Evolutionary conservation across 2,113 vertebrate species (phyloP).

Genomic region (Cygnus atratus): DNA sequence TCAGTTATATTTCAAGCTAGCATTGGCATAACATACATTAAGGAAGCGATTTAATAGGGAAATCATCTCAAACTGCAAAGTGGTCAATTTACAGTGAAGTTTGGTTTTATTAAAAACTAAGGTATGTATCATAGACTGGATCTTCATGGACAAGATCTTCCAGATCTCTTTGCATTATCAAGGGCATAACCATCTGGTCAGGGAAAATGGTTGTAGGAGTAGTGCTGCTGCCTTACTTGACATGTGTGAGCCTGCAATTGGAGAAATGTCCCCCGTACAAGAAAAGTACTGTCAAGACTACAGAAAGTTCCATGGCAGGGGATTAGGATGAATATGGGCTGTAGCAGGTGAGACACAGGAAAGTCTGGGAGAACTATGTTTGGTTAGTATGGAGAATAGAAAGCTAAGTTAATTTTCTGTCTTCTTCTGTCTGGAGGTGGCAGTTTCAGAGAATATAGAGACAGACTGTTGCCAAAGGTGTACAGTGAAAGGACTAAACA

Average conservation of each 20-base stretch:
- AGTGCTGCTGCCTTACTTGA: neutral
- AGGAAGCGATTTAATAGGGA: neutral
- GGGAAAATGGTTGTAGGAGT: rapidly evolving
- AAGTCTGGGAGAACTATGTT: neutral
- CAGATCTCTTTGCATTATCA: neutral
- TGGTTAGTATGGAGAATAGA: neutral
- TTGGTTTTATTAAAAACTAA: neutral
- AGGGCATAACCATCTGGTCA: neutral
- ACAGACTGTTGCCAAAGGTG: neutral
- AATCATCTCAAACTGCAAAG: neutral
- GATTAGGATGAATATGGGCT: neutral
- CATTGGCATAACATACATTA: neutral
- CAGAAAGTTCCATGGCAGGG: neutral
- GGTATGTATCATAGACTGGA: neutral
- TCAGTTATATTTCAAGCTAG: neutral
- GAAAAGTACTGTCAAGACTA: neutral
- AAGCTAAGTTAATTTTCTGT: neutral
- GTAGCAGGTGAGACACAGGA: neutral
- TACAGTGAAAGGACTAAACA: neutral
- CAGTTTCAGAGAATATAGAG: neutral
- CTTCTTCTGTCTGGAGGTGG: neutral
- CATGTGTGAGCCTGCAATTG: neutral
- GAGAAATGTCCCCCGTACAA: neutral
- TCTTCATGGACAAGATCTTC: neutral
- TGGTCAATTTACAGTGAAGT: neutral